A percentile compares a stretch with the other conserved stretches of the same genome.
phyloP scores from a whole-genome alignment of 2,797 vertebrate species.

The Fratercula arctica region DNA sequence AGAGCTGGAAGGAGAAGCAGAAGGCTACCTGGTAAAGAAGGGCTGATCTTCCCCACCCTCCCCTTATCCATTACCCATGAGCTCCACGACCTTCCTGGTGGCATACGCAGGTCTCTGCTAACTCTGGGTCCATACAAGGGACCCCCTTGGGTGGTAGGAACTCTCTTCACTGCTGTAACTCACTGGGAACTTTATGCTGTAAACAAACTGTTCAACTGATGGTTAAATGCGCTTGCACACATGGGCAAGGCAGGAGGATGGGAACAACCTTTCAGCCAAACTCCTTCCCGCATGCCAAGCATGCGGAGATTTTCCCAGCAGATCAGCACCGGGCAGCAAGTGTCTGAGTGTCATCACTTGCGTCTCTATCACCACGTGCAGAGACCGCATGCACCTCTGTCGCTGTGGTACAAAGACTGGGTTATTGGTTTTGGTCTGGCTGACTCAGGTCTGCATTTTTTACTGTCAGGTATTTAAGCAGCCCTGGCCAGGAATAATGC shows the following conservation, averaged over 20 bases:
- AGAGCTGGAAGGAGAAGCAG: conserved; percentile 93
- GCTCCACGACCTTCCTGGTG: background rate
- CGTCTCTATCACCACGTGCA: rapidly evolving
- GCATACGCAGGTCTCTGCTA: background rate
- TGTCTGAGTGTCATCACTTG: background rate
- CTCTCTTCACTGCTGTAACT: background rate
- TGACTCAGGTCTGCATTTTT: background rate
- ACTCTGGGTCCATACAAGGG: background rate
- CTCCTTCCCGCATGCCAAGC: background rate
- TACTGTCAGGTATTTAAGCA: conserved; percentile 91
- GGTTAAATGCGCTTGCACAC: background rate
- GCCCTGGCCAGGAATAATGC: conserved; percentile 97
- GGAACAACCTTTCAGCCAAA: background rate
- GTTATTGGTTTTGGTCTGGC: background rate
- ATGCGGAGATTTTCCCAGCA: background rate
- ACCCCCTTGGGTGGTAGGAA: background rate
- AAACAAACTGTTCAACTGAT: background rate
- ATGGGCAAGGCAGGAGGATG: background rate
- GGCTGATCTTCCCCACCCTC: background rate
- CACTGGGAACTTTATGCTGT: background rate
- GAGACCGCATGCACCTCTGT: rapidly evolving
- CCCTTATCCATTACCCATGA: background rate
- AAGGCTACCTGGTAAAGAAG: conserved; percentile 91
- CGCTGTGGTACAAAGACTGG: rapidly evolving
- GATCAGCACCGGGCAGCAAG: background rate